phyloP scores from a whole-genome alignment of 1,140 invertebrate genomes.

The Lerema accius region DNA sequence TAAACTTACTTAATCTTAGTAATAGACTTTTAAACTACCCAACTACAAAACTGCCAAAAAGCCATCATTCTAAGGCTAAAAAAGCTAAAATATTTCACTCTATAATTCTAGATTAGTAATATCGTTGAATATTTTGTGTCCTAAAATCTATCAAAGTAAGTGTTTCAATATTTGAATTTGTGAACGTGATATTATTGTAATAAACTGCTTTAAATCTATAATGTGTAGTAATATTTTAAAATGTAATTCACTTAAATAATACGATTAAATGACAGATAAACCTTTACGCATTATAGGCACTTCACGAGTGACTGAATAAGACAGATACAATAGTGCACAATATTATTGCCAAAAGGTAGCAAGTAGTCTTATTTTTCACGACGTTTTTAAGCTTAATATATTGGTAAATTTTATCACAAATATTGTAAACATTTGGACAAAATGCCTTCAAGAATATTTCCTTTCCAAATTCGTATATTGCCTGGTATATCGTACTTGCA shows the following conservation, averaged over 20 bases:
- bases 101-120: slow-evolving; percentile 53
- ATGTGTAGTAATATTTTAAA: slow-evolving; percentile 45
- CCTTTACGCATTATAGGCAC: slow-evolving; percentile 69
- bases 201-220: slow-evolving; percentile 45
- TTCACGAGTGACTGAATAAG: slow-evolving; percentile 65
- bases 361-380: slow-evolving; percentile 45
- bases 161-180: slow-evolving; percentile 44
- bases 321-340: slow-evolving; percentile 57
- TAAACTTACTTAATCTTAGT: slow-evolving; percentile 46
- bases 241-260: slow-evolving; percentile 39
- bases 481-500: slow-evolving; percentile 20
- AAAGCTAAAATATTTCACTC: slow-evolving; percentile 67
- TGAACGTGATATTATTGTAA: slow-evolving; percentile 39
- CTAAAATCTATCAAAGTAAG: slow-evolving; percentile 59
- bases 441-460: slow-evolving; percentile 43
- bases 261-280: slow-evolving; percentile 45
- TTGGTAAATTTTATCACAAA: slow-evolving; percentile 73
- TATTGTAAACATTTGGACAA: slow-evolving; percentile 74
- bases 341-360: slow-evolving; percentile 61
- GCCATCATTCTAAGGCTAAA: slow-evolving; percentile 69
- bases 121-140: slow-evolving; percentile 66
- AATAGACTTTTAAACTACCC: slow-evolving; percentile 68
- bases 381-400: slow-evolving; percentile 60
- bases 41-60: slow-evolving; percentile 72
- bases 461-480: slow-evolving; percentile 27